Base-by-base conservation (phyloP, 2,888 invertebrate genomes). In the Alentia gelatinosa region DNA sequence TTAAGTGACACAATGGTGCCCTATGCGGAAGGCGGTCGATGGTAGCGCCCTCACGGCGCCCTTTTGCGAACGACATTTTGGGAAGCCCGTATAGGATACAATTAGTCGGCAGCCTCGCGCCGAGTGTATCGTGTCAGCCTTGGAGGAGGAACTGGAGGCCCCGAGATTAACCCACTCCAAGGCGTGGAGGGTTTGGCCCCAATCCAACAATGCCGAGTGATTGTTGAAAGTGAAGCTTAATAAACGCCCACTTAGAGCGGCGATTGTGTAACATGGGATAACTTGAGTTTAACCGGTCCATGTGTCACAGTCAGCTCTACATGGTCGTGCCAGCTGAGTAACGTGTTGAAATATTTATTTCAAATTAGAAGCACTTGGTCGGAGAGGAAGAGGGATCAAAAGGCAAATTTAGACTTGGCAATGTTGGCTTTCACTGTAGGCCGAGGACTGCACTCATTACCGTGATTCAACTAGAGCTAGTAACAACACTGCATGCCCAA, bases 291-390 rank as follows among this genome's bases (percentile, higher is more conserved):
- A 19, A 19, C 19, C 56, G 19, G 56, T 56, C 19, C 19, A 56
- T 56, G n/a, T 56, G 19, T 19, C 23, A 9, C 23, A 47, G 56
- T 56, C 19, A 56, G n/a, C 56, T 56, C 56, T 3, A 19, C 56
- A 56, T 56, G 56, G 56, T n/a, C 23, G 56, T n/a, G 5, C 19
- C 12, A 56, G 56, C n/a, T 56, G n/a, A n/a, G n/a, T n/a, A n/a
- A n/a, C n/a, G n/a, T n/a, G n/a, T n/a, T n/a, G n/a, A 56, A 56
- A 56, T 56, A n/a, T 56, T 56, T 56, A 56, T 56, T 56, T n/a
- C 56, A n/a, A 56, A 56, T 56, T 56, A 56, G 12, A 19, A n/a
- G n/a, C 56, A 56, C n/a, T 56, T 19, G 56, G n/a, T n/a, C 56
- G 3, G 19, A 56, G 56, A 19, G 56, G 56, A n/a, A 12, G 19